phyloP scores from a whole-genome alignment of 2,113 vertebrate species.

The Helogale parvula region DNA sequence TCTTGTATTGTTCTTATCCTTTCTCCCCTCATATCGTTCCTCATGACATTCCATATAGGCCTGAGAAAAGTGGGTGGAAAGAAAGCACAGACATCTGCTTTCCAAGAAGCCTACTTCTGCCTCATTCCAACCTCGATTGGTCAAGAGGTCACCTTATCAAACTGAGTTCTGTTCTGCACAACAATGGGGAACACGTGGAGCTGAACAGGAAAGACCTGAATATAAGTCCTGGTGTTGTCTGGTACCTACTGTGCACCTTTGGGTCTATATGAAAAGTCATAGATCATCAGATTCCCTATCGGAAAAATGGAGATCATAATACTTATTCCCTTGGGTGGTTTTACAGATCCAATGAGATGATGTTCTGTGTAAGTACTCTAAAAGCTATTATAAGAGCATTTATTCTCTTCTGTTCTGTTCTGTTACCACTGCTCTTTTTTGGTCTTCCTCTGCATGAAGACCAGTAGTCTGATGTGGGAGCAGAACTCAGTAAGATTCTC shows the following conservation, averaged over 20 bases:
- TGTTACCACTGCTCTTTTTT: not conserved
- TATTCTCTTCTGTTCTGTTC: too few species aligned
- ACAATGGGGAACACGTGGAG: not conserved
- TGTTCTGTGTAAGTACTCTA: not conserved
- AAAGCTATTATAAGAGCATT: not conserved
- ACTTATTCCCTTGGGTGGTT: not conserved
- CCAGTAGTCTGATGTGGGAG: not conserved
- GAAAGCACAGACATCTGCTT: not conserved
- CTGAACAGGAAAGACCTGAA: not conserved
- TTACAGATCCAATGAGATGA: not conserved
- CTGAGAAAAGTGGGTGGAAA: not conserved
- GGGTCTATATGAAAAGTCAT: not conserved
- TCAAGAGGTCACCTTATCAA: too few species aligned
- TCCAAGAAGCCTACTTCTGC: not conserved
- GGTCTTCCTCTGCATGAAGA: not conserved
- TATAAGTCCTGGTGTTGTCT: not conserved
- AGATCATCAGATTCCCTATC: not conserved
- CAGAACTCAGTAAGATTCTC: not conserved
- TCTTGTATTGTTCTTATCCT: not conserved
- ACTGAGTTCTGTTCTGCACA: not conserved
- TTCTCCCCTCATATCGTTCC: not conserved
- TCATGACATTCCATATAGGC: not conserved
- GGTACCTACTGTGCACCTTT: not conserved
- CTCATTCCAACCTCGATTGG: accelerated
- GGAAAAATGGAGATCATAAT: not conserved